Conservation (phyloP, 2,888 invertebrate species). For the Aleiodes testaceus region DNA sequence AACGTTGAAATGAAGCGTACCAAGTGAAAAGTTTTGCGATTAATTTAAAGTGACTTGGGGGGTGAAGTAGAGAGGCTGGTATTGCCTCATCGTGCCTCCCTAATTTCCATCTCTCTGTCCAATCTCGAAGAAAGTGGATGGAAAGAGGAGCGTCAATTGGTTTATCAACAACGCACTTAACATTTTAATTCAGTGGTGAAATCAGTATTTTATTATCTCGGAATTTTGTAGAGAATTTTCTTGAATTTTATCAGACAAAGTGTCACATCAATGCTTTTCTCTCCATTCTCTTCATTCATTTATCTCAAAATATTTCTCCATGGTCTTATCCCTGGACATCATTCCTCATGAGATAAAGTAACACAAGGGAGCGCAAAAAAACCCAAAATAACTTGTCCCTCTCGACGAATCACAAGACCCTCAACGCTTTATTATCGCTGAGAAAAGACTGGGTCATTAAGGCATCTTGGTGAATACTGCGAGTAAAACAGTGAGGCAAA, state of each 20-base stretch:
- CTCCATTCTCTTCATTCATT: no score
- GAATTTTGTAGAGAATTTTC: no score
- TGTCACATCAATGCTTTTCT: no score
- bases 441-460: conserved; percentile 41
- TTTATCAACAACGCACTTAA: conserved; percentile 24
- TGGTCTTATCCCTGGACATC: background rate
- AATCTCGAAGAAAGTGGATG: background rate
- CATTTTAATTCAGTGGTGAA: background rate
- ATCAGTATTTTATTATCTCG: no score
- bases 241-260: no score
- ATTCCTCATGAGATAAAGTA: background rate
- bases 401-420: conserved; percentile 9
- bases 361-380: conserved; percentile 1
- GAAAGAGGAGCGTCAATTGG: background rate
- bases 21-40: conserved; percentile 26
- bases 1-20: conserved; percentile 19
- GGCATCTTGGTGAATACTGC: conserved; percentile 21
- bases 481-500: no score
- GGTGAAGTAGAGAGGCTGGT: background rate
- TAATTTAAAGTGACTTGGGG: conserved; percentile 28
- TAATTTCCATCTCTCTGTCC: background rate
- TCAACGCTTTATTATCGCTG: conserved; percentile 39
- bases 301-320: background rate
- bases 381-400: conserved; percentile 15
- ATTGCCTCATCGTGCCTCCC: conserved; percentile 8